Evolutionary conservation across 2,113 vertebrate species (phyloP).

Genomic region (Pan paniscus): DNA sequence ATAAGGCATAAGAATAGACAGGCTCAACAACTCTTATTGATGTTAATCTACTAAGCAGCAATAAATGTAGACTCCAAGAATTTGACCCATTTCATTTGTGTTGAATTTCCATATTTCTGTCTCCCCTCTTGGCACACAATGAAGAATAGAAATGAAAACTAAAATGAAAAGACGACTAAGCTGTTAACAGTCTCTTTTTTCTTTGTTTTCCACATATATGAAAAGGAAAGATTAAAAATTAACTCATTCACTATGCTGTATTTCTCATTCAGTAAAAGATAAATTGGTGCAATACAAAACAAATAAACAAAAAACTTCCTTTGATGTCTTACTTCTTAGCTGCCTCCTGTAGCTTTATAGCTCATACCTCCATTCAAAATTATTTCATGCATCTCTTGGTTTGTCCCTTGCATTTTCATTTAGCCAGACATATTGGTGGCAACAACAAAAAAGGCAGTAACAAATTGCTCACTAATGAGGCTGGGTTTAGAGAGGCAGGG

Average conservation of each 20-base stretch:
- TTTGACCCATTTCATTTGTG: background rate
- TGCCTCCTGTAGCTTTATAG: background rate
- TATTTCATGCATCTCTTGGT: background rate
- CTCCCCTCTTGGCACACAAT: background rate
- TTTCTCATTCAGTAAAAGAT: background rate
- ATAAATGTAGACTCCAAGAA: background rate
- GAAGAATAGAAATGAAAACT: background rate
- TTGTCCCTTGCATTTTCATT: background rate
- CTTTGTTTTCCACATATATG: background rate
- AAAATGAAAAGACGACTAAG: background rate
- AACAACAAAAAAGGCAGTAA: background rate
- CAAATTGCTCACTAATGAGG: background rate
- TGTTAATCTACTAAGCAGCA: background rate
- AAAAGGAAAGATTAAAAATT: background rate
- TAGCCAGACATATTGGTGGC: no score
- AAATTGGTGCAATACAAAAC: background rate
- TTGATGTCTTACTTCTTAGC: background rate
- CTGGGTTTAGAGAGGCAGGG: background rate
- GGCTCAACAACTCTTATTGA: background rate
- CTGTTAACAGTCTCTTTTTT: background rate
- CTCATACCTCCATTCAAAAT: background rate
- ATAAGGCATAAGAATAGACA: background rate
- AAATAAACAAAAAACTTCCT: background rate
- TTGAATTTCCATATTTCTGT: background rate
- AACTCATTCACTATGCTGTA: background rate